Base-by-base conservation (phyloP, 1,140 invertebrate species). In the Papilio helenus region DNA sequence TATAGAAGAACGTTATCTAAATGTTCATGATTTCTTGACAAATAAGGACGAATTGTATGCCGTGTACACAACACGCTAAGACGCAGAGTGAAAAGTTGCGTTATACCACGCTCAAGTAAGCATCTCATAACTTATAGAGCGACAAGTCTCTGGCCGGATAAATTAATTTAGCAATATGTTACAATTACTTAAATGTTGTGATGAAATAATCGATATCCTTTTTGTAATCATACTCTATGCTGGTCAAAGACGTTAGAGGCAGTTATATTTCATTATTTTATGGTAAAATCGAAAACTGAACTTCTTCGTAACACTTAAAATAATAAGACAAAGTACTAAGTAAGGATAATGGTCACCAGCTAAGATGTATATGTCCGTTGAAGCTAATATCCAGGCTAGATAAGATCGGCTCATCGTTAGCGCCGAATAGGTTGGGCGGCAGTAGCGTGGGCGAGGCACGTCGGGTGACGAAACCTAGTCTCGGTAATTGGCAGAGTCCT, bases 401-500 rank as follows among this genome's bases (percentile, higher is more conserved):
- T 68, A 68, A 68, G 26, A 68, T 68, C 61, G 61, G 26, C 26
- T 68, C 23, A 68, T 68, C 61, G 61, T 68, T 68, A 68, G 61
- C 61, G 61, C 58, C 26, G 18, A 18, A 3, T 10, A 18, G 51
- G 51, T 55, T 18, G 51, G 51, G 14, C 14, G 10, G 61, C 51
- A 18, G 3, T 10, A 1, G 61, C 61, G 61, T 68, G 61, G 26
- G 26, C 61, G 26, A 26, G 61, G 23, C 58, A 23, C 20, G 23
- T 26, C 26, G 61, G 61, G 61, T 68, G 61, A 68, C 61, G 61
- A 68, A 68, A 68, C 61, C 26, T 68, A 34, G 61, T 68, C 26
- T 68, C 61, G 23, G 61, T 68, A 68, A 68, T 68, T 68, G 61
- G 61, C 61, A 68, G 61, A 68, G 20, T 61, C 58, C 61, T 68